Base-by-base conservation (phyloP, 2,888 invertebrate genomes). In the Scrobipalpa atriplicella region DNA sequence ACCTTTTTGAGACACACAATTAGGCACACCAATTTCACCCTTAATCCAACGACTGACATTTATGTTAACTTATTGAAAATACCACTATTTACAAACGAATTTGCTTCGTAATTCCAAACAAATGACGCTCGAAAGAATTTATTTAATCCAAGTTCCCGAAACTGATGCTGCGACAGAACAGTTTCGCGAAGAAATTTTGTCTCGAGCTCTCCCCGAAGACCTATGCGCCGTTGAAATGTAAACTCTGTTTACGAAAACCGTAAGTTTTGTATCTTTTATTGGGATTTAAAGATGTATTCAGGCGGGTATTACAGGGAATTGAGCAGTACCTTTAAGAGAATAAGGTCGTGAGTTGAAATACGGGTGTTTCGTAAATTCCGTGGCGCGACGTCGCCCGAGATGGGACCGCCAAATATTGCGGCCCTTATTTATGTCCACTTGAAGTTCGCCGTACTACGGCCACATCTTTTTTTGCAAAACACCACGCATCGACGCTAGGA, bases 381-480 rank as follows among this genome's bases (percentile, higher is more conserved):
- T 80, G 78, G 77, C 77, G 75, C 73, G 80, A 76, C 82, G 78
- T 83, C 86, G 82, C 85, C 85, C 84, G 89, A 83, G 89, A 85
- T 85, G 85, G 84, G 84, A 86, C 87, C 85, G 82, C 86, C 86
- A 83, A 89, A 91, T 90, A 89, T 89, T 89, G 88, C 85, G 86
- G 82, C 86, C 88, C 86, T 91, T 92, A 91, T 92, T 92, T 92
- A 92, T 89, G 90, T 89, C 89, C 90, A 89, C 90, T 91, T 88
- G 85, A 90, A 91, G 88, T 89, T 91, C 83, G 83, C 80, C 80
- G 84, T 83, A 86, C 84, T 85, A 86, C 84, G 83, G 81, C 78
- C 81, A 82, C 81, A 80, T 73, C 79, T 78, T 82, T 84, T 86
- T 83, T 84, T 74, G 76, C 80, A 80, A 63, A 68, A 67, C 67